phyloP scores from a whole-genome alignment of 1,140 invertebrate genomes.

The Philopotamus ludificatus region DNA sequence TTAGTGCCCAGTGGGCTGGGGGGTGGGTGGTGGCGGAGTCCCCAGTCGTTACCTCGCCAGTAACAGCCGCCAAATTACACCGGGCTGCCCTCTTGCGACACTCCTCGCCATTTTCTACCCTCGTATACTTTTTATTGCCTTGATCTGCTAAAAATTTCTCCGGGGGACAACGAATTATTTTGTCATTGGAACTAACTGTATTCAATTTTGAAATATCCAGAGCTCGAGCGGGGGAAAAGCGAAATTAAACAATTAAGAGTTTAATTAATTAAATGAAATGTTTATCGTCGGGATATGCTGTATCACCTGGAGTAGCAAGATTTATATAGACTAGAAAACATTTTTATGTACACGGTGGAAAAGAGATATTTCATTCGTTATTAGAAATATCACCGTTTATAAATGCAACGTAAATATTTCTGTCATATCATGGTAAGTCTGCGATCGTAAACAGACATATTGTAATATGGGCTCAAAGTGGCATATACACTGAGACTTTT shows the following conservation, averaged over 20 bases:
- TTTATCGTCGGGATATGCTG: neutral
- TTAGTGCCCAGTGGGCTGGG: no score
- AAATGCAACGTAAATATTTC: no score
- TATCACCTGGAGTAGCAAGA: neutral
- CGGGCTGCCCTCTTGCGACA: neutral
- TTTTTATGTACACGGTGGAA: neutral
- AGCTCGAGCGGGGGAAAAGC: no score
- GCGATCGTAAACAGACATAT: neutral
- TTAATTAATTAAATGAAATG: neutral
- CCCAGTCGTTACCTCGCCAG: neutral
- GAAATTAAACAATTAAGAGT: neutral
- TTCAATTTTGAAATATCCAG: no score
- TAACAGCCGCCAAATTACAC: conserved; percentile 24
- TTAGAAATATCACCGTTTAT: no score
- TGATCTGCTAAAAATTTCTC: neutral
- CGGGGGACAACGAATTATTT: neutral
- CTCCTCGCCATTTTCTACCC: neutral
- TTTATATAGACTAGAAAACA: neutral
- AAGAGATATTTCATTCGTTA: neutral
- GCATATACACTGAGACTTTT: neutral
- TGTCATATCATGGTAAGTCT: no score
- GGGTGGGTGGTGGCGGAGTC: neutral
- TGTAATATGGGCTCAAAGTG: neutral
- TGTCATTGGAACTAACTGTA: neutral
- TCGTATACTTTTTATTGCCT: neutral